Base-by-base conservation (phyloP, 2,113 vertebrate species). In the Burhinus bistriatus region DNA sequence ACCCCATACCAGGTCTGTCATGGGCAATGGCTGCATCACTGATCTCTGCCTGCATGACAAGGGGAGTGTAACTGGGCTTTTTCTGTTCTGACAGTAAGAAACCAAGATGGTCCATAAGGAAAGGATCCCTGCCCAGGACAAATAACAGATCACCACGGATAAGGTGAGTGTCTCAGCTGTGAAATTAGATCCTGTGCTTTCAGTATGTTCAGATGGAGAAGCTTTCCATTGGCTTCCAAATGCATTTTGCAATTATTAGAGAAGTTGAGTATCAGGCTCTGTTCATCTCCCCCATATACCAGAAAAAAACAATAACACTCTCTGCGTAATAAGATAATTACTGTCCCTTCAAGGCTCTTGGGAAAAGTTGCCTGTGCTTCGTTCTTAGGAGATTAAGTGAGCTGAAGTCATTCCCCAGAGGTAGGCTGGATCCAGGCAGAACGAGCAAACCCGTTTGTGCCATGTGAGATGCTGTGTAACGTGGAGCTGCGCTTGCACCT, bases 61-160 rank as follows among this genome's bases (percentile, higher is more conserved):
- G 9, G 40, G 57, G 58, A 91, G 36, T 7, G 62, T 91, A 52
- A 96, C 89, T 0, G 1, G 20, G 7, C 17, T 89, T 71, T 21
- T 68, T 90, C 84, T 94, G 42, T 89, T 73, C 78, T n/a, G 20
- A 55, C 94, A 97, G 95, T 13, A 57, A 73, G 80, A 87, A 89
- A 73, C 38, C 64, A 11, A 70, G 65, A 73, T 85, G 90, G 21
- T 58, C 47, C 42, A 2, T 14, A 14, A 90, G 78, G 69, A 42
- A 55, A 91, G 34, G 64, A 58, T 51, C 47, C n/a, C 44, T 9
- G 55, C 61, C 38, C n/a, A 15, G 81, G 57, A 95, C 64, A 69
- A 57, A 70, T 95, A 92, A 96, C 7, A 27, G 95, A 87, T 47
- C 91, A 34, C 11, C 3, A 7, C 3, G 7, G 69, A 68, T 57